phyloP scores from a whole-genome alignment of 2,797 vertebrate genomes.

The Sciurus carolinensis region DNA sequence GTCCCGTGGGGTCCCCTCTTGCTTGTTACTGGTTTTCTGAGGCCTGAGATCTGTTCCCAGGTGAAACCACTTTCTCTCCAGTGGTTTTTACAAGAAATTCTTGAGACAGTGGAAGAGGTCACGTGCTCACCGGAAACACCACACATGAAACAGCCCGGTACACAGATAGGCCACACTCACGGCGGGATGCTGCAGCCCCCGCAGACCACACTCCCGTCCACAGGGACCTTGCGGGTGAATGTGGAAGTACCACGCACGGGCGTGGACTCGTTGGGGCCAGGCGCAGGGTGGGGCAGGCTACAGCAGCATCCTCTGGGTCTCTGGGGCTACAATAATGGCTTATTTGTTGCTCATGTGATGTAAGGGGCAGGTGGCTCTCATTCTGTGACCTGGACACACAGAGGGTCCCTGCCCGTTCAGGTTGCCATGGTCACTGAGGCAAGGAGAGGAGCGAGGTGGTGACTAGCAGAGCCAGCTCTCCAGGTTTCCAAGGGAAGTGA shows the following conservation, averaged over 20 bases:
- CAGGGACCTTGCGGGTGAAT: not conserved
- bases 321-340: not conserved
- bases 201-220: accelerated
- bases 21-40: not conserved
- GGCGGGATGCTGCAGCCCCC: not conserved
- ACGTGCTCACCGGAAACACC: not conserved
- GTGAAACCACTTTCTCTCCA: not conserved
- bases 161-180: not conserved
- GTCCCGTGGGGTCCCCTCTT: not conserved
- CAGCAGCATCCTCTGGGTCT: not conserved
- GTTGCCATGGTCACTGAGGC: not conserved
- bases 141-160: not conserved
- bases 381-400: not conserved
- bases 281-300: not conserved
- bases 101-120: not conserved
- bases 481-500: not conserved
- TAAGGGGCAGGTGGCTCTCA: not conserved
- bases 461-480: not conserved
- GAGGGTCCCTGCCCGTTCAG: accelerated
- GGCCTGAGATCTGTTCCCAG: not conserved
- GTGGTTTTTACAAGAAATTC: slow-evolving; percentile 31
- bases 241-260: not conserved
- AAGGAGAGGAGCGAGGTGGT: not conserved
- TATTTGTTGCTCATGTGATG: not conserved
- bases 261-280: not conserved